Evolutionary conservation across 2,888 invertebrate genomes (phyloP).

Genomic region (Amblyjoppa proteus): DNA sequence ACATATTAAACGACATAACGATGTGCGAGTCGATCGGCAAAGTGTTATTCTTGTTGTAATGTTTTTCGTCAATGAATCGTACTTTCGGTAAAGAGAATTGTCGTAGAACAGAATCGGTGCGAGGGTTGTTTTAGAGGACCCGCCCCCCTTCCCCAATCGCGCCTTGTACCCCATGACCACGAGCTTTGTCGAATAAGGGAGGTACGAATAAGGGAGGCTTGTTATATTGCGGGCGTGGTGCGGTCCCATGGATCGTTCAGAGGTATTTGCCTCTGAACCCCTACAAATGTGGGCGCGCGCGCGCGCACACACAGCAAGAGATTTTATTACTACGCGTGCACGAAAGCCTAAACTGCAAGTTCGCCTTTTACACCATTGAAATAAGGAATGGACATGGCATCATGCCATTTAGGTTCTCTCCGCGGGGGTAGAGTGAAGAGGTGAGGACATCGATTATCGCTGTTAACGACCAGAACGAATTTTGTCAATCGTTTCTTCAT

Average conservation of each 20-base stretch:
- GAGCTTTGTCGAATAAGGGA: constrained; percentile 61
- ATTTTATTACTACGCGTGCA: constrained; percentile 52
- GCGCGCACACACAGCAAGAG: neutral
- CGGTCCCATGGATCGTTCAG: constrained; percentile 1
- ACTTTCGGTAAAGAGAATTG: neutral
- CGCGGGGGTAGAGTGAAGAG: constrained; percentile 20
- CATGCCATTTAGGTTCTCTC: constrained; percentile 35
- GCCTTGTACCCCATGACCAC: constrained; percentile 5
- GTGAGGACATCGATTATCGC: constrained; percentile 57
- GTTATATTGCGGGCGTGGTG: constrained; percentile 48
- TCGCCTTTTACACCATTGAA: neutral
- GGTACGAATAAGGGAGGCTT: neutral
- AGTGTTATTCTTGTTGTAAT: constrained; percentile 1
- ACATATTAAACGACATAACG: constrained; percentile 8
- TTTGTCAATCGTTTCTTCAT: neutral
- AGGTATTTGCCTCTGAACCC: constrained; percentile 8
- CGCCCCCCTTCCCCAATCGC: neutral
- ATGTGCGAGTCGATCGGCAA: constrained; percentile 9
- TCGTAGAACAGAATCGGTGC: neutral
- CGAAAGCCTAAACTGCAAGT: constrained; percentile 18
- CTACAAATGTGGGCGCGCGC: neutral
- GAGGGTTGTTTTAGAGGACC: constrained; percentile 12
- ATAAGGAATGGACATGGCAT: constrained; percentile 11
- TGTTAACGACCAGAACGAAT: constrained; percentile 59
- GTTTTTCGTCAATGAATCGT: neutral